Percentiles rank a stretch among this genome's conserved stretches.
Conservation (phyloP, 2,888 invertebrate genomes). For the Caenorhabditis afra region DNA sequence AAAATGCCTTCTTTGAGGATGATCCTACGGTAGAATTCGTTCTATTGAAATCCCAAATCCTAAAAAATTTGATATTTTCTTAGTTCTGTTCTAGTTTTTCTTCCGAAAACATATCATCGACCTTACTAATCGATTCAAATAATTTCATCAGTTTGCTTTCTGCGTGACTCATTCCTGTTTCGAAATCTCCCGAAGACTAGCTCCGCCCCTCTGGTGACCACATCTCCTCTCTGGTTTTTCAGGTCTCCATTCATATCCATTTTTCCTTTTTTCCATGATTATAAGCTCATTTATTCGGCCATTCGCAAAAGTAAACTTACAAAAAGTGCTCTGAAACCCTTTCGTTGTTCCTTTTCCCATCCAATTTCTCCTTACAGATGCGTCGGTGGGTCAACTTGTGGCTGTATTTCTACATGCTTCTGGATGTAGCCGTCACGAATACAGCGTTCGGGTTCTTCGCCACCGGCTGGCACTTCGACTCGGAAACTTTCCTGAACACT, state of each 20-base stretch:
- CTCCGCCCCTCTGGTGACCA: constrained; percentile 27
- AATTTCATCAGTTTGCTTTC: no score
- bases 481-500: constrained; percentile 3
- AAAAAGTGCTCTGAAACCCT: background rate
- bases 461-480: constrained; percentile 49
- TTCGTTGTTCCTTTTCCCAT: background rate
- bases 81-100: background rate
- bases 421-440: constrained; percentile 60
- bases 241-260: background rate
- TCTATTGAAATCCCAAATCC: no score
- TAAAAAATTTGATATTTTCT: no score
- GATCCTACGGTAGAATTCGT: no score
- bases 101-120: no score
- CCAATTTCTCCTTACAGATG: constrained; percentile 20
- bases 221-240: background rate
- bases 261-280: no score
- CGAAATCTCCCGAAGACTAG: background rate
- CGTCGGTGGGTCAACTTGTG: constrained; percentile 36
- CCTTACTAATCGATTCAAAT: no score
- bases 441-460: constrained; percentile 64
- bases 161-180: constrained; percentile 26
- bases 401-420: constrained; percentile 42
- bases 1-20: no score
- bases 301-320: no score
- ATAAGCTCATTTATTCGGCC: no score